These are phyloP conservation scores for Acrocephalus arundinaceus DNA, from an alignment of 2,113 vertebrate species.

Conservation along the genomic window DNA sequence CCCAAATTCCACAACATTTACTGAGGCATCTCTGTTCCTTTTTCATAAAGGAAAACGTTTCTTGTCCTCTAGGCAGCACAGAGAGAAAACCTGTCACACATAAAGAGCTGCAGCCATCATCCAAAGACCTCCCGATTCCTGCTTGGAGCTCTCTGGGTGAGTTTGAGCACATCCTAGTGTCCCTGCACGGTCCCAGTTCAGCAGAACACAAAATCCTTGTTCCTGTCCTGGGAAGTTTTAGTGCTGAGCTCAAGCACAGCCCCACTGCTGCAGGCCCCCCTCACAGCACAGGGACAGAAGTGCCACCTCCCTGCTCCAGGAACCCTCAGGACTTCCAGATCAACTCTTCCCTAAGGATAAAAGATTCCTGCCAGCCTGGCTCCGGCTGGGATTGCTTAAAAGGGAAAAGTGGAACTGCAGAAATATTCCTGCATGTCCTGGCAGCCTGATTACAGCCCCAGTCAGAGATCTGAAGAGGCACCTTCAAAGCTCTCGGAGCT, in stretches of 20 bases:
- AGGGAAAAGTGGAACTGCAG: background rate
- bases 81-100: background rate
- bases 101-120: background rate
- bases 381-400: background rate
- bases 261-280: background rate
- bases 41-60: background rate
- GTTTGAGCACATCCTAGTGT: background rate
- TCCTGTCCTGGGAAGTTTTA: background rate
- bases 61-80: background rate
- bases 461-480: background rate
- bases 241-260: background rate
- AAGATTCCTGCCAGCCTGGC: background rate
- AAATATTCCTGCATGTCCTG: background rate
- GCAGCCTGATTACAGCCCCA: background rate
- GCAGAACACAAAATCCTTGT: background rate
- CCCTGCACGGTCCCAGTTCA: background rate
- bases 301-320: background rate
- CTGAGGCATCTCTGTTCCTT: background rate
- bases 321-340: background rate
- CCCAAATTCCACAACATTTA: background rate
- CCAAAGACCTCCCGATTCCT: background rate
- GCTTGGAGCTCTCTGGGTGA: background rate
- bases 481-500: background rate
- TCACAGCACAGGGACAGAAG: fast-evolving
- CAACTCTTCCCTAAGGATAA: background rate